phyloP scores from a whole-genome alignment of 2,113 vertebrate species.

The Beaufortia kweichowensis region DNA sequence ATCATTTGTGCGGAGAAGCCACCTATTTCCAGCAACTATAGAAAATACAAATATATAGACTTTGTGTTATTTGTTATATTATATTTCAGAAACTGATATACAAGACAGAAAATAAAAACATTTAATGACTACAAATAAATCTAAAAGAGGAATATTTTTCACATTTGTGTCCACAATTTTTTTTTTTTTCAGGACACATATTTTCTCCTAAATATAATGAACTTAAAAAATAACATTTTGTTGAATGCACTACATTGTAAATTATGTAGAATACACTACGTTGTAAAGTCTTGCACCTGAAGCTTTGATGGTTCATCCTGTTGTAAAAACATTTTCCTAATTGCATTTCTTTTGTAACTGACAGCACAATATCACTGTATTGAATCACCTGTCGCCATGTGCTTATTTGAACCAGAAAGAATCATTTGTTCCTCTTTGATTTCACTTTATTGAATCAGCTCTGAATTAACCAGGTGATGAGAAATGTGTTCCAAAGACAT shows the following conservation, averaged over 20 bases:
- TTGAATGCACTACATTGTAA: not conserved
- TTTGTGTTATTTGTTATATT: not conserved
- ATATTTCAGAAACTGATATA: not conserved
- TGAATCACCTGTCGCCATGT: not conserved
- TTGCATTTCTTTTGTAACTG: not conserved
- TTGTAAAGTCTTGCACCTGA: not conserved
- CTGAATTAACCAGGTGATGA: constrained; percentile 16
- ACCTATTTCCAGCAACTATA: not conserved
- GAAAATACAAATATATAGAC: too few relatives aligned
- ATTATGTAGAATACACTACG: not conserved
- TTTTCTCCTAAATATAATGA: too few relatives aligned
- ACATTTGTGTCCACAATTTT: too few relatives aligned
- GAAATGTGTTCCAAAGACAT: not conserved
- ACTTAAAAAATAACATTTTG: not conserved
- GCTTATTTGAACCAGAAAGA: constrained; percentile 16
- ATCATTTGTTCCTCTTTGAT: constrained; percentile 38
- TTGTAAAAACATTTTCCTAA: not conserved
- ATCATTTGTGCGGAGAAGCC: constrained; percentile 15
- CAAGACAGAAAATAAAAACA: too few relatives aligned
- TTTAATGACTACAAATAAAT: too few relatives aligned
- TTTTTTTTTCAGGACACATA: too few relatives aligned
- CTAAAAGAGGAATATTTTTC: too few relatives aligned
- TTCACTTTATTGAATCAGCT: constrained; percentile 44
- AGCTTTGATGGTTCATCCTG: not conserved
- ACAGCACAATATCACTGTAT: constrained; percentile 28